Conservation (phyloP, 1,140 invertebrate genomes). For the Physella acuta region DNA sequence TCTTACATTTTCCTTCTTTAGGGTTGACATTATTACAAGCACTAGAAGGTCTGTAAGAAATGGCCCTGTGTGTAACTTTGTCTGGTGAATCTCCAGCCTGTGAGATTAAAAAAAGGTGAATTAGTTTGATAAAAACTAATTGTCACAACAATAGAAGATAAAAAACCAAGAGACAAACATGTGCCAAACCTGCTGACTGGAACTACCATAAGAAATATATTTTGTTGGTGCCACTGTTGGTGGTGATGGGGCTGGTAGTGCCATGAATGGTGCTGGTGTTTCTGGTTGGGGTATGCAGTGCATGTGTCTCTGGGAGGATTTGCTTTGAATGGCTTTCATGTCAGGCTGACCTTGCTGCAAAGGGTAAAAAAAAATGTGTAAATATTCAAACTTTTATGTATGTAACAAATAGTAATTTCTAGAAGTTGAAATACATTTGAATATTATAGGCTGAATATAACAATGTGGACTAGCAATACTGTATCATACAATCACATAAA, state of each 20-base stretch:
- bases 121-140: neutral
- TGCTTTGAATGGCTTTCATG: conserved; percentile 21
- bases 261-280: conserved; percentile 3
- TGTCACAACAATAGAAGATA: too few relatives aligned
- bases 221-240: conserved; percentile 5
- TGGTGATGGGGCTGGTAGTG: conserved; percentile 3
- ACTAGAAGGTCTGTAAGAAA: conserved; percentile 36
- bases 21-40: conserved; percentile 25
- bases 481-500: neutral
- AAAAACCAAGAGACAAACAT: too few relatives aligned
- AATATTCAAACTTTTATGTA: too few relatives aligned
- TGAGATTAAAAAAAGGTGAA: neutral
- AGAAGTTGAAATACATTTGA: too few relatives aligned
- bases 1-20: too few relatives aligned
- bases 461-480: too few relatives aligned
- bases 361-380: neutral
- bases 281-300: conserved; percentile 23
- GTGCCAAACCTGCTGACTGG: conserved; percentile 28
- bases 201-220: conserved; percentile 27
- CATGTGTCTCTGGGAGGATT: conserved; percentile 14
- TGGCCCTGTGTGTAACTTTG: conserved; percentile 9
- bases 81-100: conserved; percentile 2
- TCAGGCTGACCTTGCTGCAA: conserved; percentile 17
- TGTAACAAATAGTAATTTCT: too few relatives aligned
- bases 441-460: too few relatives aligned